Evolutionary conservation across 2,113 vertebrate genomes (phyloP).

Genomic region (Ovis canadensis): DNA sequence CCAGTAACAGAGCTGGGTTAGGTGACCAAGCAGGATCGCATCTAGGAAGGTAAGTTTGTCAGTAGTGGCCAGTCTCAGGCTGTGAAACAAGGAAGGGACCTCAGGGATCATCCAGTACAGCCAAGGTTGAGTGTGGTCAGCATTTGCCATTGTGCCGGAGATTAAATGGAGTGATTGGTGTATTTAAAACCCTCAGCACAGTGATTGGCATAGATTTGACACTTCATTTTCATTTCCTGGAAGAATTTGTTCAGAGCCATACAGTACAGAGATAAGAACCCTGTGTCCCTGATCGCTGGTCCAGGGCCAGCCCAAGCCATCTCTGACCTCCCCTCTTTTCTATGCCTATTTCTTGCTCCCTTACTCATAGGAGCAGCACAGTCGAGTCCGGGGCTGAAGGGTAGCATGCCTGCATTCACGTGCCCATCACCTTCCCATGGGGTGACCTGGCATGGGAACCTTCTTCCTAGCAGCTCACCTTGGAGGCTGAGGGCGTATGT

Average conservation of each 20-base stretch:
- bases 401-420: not conserved
- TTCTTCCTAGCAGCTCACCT: not conserved
- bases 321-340: not conserved
- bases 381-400: not conserved
- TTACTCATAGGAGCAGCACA: not conserved
- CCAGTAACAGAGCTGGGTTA: not conserved
- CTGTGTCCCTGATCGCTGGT: not conserved
- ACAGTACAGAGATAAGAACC: not conserved
- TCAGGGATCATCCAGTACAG: not conserved
- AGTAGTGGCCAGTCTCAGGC: not conserved
- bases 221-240: conserved; percentile 3
- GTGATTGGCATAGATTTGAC: not conserved
- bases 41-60: not conserved
- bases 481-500: not conserved
- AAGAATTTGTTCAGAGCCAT: not conserved
- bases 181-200: not conserved
- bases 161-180: not conserved
- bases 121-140: not conserved
- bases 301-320: not conserved
- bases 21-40: not conserved
- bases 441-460: not conserved
- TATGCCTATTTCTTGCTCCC: not conserved
- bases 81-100: not conserved
- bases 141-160: not conserved
- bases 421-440: not conserved